Base-by-base conservation (phyloP, 2,888 invertebrate species). In the Onthophagus sagittarius region DNA sequence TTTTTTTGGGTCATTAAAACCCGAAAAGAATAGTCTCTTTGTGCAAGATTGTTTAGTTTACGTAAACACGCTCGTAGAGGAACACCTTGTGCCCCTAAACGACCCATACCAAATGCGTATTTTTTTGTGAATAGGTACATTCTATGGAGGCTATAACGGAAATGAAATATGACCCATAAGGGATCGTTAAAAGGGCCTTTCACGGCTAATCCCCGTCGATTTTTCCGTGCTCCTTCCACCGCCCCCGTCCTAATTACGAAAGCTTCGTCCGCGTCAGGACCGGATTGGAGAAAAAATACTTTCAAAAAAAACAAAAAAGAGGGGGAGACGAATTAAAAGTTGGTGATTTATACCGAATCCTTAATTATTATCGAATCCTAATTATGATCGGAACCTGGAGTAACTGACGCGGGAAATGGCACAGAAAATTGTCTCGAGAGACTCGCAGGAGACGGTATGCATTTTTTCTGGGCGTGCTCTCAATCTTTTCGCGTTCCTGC, bases 351-450 rank as follows among this genome's bases (percentile, higher is more conserved):
- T 84, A 78, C 81, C 78, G 75, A 78, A 65, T 78, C 79, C 82
- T 83, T 84, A 84, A 85, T 85, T 84, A 84, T 84, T 83, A 84
- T 84, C 82, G 84, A 82, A 82, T 82, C 82, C 83, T 53, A 85
- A 84, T 85, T 85, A 83, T 77, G 70, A 15, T 79, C 81, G 82
- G 84, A 83, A 72, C 79, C 76, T 74, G 75, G 71, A 69, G 76
- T 81, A 83, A 85, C 83, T 81, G 84, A 85, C 85, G 83, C 81
- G 83, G 80, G 81, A 85, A 86, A 86, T 86, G 86, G 84, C 80
- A 84, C 82, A 84, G 86, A 86, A 86, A 86, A 86, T 86, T 86
- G 85, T 86, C 85, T 85, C 75, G 39, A 70, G 65, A 53, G 65
- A 15, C 62, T 69, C 72, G 77, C 78, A 79, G 80, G 81, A 82